Percentiles rank a stretch among this genome's conserved stretches.
phyloP scores from a whole-genome alignment of 1,140 invertebrate species.

The Leucophenga varia region DNA sequence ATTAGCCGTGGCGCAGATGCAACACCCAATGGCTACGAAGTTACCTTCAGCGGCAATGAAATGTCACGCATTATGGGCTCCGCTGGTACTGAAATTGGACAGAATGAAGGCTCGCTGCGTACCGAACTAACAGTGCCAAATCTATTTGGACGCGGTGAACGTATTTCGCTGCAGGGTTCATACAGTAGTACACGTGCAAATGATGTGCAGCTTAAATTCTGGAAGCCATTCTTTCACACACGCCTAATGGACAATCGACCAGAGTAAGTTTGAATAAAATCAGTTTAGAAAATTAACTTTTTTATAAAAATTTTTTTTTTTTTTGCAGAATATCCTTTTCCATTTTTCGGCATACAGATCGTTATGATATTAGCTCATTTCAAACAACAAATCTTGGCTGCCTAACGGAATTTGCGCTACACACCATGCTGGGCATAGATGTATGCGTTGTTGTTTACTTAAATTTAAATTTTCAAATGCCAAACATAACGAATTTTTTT shows the following conservation, averaged over 20 bases:
- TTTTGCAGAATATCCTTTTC: slow-evolving; percentile 43
- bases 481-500: background rate
- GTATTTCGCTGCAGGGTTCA: slow-evolving; percentile 47
- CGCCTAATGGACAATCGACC: slow-evolving; percentile 47
- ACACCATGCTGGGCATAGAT: slow-evolving; percentile 40
- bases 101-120: slow-evolving; percentile 49
- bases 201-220: slow-evolving; percentile 49
- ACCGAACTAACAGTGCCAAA: slow-evolving; percentile 48
- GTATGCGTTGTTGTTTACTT: too few relatives aligned
- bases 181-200: slow-evolving; percentile 47
- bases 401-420: slow-evolving; percentile 37
- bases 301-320: background rate
- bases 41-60: slow-evolving; percentile 47
- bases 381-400: slow-evolving; percentile 45
- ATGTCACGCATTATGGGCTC: slow-evolving; percentile 45
- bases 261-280: slow-evolving; percentile 31
- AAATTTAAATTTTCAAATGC: background rate
- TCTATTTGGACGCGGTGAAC: slow-evolving; percentile 49
- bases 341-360: slow-evolving; percentile 45
- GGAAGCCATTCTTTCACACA: slow-evolving; percentile 55
- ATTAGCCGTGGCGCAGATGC: slow-evolving; percentile 42
- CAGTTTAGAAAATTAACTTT: background rate
- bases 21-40: slow-evolving; percentile 48
- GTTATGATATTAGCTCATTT: slow-evolving; percentile 42
- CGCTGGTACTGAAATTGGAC: slow-evolving; percentile 52